phyloP scores from a whole-genome alignment of 2,797 vertebrate genomes.

The Rousettus madagascariensis region DNA sequence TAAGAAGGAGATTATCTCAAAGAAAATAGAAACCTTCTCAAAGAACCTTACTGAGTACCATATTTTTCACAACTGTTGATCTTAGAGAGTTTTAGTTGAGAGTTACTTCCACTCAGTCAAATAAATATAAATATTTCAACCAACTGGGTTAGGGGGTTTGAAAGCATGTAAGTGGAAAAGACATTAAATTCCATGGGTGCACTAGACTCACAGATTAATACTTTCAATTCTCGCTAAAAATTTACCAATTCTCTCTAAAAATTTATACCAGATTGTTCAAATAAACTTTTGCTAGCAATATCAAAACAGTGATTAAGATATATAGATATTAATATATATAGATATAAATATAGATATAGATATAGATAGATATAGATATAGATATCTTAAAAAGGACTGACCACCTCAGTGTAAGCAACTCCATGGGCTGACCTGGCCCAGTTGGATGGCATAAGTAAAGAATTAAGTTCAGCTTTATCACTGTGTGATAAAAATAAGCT shows the following conservation, averaged over 20 bases:
- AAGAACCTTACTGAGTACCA: conserved; percentile 27
- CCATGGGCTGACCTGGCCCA: neutral
- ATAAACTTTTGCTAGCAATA: neutral
- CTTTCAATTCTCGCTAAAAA: neutral
- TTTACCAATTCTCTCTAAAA: neutral
- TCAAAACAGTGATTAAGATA: neutral
- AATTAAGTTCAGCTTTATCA: neutral
- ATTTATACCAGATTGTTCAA: neutral
- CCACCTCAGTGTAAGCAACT: neutral
- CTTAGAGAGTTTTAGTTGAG: conserved; percentile 56
- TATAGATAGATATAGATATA: no score
- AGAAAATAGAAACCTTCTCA: conserved; percentile 42
- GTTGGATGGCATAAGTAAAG: neutral
- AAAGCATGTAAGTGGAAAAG: neutral
- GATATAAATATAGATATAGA: no score
- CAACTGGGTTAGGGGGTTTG: neutral
- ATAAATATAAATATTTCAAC: conserved; percentile 33
- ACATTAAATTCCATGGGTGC: neutral
- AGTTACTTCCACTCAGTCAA: conserved; percentile 53
- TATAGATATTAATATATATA: no score
- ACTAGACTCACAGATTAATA: neutral
- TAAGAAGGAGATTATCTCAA: conserved; percentile 70
- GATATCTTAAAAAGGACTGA: neutral
- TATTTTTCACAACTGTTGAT: conserved; percentile 57
- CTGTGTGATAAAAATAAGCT: neutral